phyloP scores from a whole-genome alignment of 1,140 invertebrate genomes.

The Tetramorium parvispinum region DNA sequence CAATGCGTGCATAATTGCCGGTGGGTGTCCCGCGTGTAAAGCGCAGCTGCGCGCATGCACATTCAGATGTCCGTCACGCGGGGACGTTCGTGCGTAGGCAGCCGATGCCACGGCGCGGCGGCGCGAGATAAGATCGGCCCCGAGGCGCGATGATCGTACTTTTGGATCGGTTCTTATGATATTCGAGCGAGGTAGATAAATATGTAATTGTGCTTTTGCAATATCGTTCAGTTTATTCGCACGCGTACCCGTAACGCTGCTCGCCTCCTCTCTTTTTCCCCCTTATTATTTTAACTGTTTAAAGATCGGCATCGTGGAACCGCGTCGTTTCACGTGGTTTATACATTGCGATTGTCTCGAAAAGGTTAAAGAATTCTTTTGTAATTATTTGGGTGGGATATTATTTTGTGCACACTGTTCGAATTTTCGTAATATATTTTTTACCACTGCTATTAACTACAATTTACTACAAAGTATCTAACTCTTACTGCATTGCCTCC shows the following conservation, averaged over 20 bases:
- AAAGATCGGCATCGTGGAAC: neutral
- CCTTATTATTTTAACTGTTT: constrained; percentile 15
- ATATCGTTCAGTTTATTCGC: constrained; percentile 28
- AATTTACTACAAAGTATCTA: neutral
- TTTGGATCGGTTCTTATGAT: constrained; percentile 52
- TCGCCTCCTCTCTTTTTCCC: neutral
- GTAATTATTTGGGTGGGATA: neutral
- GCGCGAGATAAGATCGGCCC: constrained; percentile 70
- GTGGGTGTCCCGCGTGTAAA: constrained; percentile 72
- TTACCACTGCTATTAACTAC: neutral
- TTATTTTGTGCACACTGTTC: neutral
- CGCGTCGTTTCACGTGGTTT: neutral
- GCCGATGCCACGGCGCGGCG: constrained; percentile 64
- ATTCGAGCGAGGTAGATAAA: constrained; percentile 48
- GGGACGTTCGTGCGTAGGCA: constrained; percentile 73
- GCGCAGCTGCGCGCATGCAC: constrained; percentile 72
- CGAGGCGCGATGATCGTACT: constrained; percentile 62
- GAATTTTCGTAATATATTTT: constrained; percentile 9
- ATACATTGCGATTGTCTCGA: neutral
- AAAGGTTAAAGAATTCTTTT: neutral
- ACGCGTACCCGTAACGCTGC: neutral
- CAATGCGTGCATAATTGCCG: constrained; percentile 73
- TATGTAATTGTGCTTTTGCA: constrained; percentile 52
- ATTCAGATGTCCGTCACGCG: constrained; percentile 74
- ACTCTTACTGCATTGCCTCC: neutral